Base-by-base conservation (phyloP, 2,113 vertebrate genomes). In the Oenanthe oenanthe region DNA sequence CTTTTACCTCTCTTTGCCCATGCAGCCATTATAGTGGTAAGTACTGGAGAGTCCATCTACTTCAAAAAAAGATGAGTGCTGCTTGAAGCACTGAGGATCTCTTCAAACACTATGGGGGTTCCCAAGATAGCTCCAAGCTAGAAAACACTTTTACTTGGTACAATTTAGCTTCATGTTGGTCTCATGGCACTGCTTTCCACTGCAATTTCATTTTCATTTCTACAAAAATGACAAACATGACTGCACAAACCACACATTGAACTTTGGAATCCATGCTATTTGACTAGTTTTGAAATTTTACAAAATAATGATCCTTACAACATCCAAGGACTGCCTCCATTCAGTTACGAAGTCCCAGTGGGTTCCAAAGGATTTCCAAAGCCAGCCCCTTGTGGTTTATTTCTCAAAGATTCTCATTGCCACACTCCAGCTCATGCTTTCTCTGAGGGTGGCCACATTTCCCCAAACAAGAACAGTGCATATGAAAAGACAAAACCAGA, bases 331-430 rank as follows among this genome's bases (percentile, higher is more conserved):
- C 18, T 68, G 42, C 7, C n/a, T 7, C n/a, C 3, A 0, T 28
- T 53, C 70, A 67, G 15, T 45, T 74, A 84, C 1, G 0, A 95
- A 71, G 48, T 42, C 31, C 57, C 0, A 0, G 6, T 14, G 19
- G 17, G 6, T 70, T 62, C 31, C 51, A 66, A 73, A 88, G 31
- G 28, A 65, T 22, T 78, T 81, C 25, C 36, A 58, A 57, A 29
- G 32, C 53, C 62, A 89, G 29, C 3, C n/a, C 3, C 34, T 88
- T 0, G 0, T 47, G 24, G 10, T 65, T 89, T 38, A 42, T 75
- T 92, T 70, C 54, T 54, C 32, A 60, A 29, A 67, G 40, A 65
- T 45, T 81, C n/a, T 40, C n/a, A 65, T 6, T 32, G 45, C 13
- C 7, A 1, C 29, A 16, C 32, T 81, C 36, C 48, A 78, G 65